These are phyloP conservation scores for Phyllostomus discolor DNA, from an alignment of 2,113 vertebrate genomes.

Conservation along the genomic window DNA sequence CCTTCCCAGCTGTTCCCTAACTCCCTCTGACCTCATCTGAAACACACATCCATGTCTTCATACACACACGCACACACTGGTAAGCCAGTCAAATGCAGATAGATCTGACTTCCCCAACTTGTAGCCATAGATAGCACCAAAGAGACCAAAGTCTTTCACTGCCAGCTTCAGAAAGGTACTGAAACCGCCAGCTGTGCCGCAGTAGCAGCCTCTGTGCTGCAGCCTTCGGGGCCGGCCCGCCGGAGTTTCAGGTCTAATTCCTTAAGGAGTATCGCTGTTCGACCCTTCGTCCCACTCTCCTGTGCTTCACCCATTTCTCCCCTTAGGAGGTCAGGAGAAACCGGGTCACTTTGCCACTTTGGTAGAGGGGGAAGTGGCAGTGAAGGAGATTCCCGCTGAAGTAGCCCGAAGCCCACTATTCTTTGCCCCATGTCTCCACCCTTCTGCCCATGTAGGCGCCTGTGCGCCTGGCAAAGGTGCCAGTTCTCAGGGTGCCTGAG, in stretches of 20 bases:
- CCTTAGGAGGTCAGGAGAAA: not conserved
- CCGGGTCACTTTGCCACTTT: not conserved
- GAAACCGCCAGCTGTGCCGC: not conserved
- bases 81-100: not conserved
- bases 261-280: not conserved
- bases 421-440: not conserved
- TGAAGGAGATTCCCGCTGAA: not conserved
- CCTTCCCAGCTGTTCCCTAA: not conserved
- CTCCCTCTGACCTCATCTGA: not conserved
- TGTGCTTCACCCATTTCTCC: not conserved
- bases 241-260: slow-evolving; percentile 30
- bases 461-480: not conserved
- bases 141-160: not conserved
- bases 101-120: slow-evolving; percentile 36
- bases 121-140: not conserved
- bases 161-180: not conserved
- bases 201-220: slow-evolving; percentile 17
- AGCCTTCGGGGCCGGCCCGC: not conserved
- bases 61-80: not conserved
- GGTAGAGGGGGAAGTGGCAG: not conserved
- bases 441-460: not conserved
- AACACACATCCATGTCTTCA: not conserved
- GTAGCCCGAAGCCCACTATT: not conserved
- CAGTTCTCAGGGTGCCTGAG: not conserved
- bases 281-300: not conserved